Conservation (phyloP, 2,888 invertebrate species). For the Loripinus fragilis region DNA sequence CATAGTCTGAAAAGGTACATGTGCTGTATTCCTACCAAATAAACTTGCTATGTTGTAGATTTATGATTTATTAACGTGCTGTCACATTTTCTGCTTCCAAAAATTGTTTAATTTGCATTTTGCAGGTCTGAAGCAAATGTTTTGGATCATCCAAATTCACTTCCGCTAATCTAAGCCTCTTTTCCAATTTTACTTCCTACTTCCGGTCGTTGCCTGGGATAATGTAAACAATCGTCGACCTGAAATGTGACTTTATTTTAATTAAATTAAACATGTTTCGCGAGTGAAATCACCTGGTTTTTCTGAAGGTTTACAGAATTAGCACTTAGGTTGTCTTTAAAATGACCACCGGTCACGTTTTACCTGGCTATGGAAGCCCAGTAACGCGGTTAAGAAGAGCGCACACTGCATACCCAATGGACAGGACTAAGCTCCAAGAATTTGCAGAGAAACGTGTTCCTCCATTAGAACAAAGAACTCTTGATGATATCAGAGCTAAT, state of each 20-base stretch:
- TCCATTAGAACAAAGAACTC: constrained; percentile 54
- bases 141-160: too few relatives aligned
- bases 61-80: too few relatives aligned
- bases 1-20: too few relatives aligned
- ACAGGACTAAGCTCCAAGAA: constrained; percentile 64
- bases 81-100: too few relatives aligned
- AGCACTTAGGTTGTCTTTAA: neutral
- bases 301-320: neutral
- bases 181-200: neutral
- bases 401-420: constrained; percentile 71
- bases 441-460: constrained; percentile 57
- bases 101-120: too few relatives aligned
- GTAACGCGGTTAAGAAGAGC: constrained; percentile 70
- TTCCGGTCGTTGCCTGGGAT: constrained; percentile 68
- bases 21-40: too few relatives aligned
- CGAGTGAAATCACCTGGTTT: neutral
- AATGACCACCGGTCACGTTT: constrained; percentile 78
- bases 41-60: too few relatives aligned
- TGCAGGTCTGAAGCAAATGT: too few relatives aligned
- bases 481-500: constrained; percentile 69
- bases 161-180: too few relatives aligned
- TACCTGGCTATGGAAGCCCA: constrained; percentile 77
- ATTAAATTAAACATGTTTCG: neutral
- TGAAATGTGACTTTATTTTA: neutral
- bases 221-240: constrained; percentile 60